These are phyloP conservation scores for Mayetiola destructor DNA, from an alignment of 2,888 invertebrate species.

Conservation along the genomic window DNA sequence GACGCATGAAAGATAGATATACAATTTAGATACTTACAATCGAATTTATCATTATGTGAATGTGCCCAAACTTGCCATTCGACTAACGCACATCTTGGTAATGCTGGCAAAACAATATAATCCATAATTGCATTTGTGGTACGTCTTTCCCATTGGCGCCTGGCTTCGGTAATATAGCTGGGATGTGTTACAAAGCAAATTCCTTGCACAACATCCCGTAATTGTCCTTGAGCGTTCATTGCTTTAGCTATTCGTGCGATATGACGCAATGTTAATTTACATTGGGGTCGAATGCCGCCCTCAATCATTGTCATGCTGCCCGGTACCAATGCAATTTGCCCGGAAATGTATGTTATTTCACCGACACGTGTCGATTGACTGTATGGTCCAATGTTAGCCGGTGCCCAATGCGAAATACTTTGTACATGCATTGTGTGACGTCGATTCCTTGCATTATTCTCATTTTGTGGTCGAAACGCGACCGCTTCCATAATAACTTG, in stretches of 20 bases:
- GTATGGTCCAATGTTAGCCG: slow-evolving; percentile 92
- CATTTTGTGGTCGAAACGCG: slow-evolving; percentile 31
- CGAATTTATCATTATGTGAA: slow-evolving; percentile 71
- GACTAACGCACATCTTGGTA: slow-evolving; percentile 66
- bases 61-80: slow-evolving; percentile 94
- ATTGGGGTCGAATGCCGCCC: slow-evolving; percentile 68
- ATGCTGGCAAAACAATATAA: slow-evolving; percentile 65
- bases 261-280: slow-evolving; percentile 70
- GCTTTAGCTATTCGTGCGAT: slow-evolving; percentile 69
- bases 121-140: slow-evolving; percentile 78
- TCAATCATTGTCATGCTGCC: slow-evolving; percentile 58
- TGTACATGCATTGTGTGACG: slow-evolving; percentile 85
- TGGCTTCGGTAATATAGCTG: slow-evolving; percentile 54
- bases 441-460: slow-evolving; percentile 27
- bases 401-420: slow-evolving; percentile 95
- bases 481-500: slow-evolving; percentile 67
- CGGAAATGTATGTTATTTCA: slow-evolving; percentile 72
- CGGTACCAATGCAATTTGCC: slow-evolving; percentile 82
- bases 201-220: slow-evolving; percentile 73
- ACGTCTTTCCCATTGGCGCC: slow-evolving; percentile 65
- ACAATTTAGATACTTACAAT: slow-evolving; percentile 45
- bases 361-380: slow-evolving; percentile 80
- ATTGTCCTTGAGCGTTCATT: slow-evolving; percentile 58
- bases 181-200: slow-evolving; percentile 74
- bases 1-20: neutral